phyloP scores from a whole-genome alignment of 2,797 vertebrate species.

The Clarias pachynema region DNA sequence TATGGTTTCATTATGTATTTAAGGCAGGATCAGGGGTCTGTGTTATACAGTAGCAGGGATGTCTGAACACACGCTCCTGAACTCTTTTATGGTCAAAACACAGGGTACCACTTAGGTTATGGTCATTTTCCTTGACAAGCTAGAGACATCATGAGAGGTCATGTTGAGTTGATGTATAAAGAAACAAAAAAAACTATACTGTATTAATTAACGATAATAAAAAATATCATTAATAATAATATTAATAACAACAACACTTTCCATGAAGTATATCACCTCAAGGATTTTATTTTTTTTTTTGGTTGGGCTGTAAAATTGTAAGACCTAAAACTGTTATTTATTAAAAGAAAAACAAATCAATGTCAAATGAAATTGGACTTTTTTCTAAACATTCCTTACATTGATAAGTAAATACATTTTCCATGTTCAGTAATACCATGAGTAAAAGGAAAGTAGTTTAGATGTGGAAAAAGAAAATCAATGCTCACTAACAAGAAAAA shows the following conservation, averaged over 20 bases:
- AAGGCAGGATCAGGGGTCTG: background rate
- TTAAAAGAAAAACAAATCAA: background rate
- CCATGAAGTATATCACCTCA: background rate
- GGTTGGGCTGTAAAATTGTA: too few species aligned
- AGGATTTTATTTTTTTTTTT: background rate
- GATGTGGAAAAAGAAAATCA: background rate
- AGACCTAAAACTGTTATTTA: background rate
- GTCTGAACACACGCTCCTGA: background rate
- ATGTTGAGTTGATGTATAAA: background rate
- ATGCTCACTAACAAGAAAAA: background rate
- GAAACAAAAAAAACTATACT: background rate
- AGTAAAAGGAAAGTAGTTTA: background rate
- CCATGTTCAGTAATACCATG: background rate
- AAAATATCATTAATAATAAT: too few species aligned
- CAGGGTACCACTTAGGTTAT: background rate
- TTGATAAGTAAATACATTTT: background rate
- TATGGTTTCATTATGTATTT: conserved; percentile 35
- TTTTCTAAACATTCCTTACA: background rate
- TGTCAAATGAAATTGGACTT: background rate
- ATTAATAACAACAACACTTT: background rate
- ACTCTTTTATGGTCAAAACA: background rate
- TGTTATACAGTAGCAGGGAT: background rate
- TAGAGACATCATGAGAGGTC: background rate
- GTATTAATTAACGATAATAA: background rate
- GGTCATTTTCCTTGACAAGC: background rate